These are phyloP conservation scores for Oscheius onirici DNA, from an alignment of 2,888 invertebrate genomes.

Conservation along the genomic window DNA sequence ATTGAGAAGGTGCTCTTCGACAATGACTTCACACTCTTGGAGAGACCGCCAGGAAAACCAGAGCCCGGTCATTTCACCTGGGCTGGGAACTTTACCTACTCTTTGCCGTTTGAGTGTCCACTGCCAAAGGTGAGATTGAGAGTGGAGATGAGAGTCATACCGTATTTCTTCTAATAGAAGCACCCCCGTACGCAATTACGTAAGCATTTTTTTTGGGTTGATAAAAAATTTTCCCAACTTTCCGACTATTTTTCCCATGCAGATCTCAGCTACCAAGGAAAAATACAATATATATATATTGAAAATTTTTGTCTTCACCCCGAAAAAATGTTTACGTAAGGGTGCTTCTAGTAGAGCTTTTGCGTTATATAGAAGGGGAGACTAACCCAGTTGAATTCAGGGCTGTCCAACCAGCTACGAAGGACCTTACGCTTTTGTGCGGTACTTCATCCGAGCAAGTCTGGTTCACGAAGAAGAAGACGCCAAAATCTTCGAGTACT, in stretches of 20 bases:
- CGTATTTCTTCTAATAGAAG: too few relatives aligned
- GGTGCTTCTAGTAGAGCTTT: too few relatives aligned
- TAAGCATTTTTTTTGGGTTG: too few relatives aligned
- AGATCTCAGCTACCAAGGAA: too few relatives aligned
- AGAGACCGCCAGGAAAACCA: slow-evolving; percentile 69
- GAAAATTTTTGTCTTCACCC: too few relatives aligned
- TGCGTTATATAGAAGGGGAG: too few relatives aligned
- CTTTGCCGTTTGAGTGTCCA: slow-evolving; percentile 68
- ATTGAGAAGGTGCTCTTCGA: slow-evolving; percentile 68
- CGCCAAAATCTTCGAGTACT: slow-evolving; percentile 53
- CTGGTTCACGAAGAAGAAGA: slow-evolving; percentile 61
- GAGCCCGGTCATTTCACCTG: slow-evolving; percentile 70
- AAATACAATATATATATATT: too few relatives aligned
- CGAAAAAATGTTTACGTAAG: too few relatives aligned
- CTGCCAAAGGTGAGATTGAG: slow-evolving; percentile 60
- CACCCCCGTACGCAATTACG: too few relatives aligned
- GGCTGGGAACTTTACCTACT: slow-evolving; percentile 64
- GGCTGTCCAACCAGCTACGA: slow-evolving; percentile 69
- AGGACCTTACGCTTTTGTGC: slow-evolving; percentile 66
- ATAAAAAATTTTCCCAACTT: too few relatives aligned
- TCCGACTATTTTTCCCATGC: too few relatives aligned
- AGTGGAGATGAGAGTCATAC: not conserved
- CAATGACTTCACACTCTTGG: slow-evolving; percentile 67
- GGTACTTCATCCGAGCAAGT: slow-evolving; percentile 67
- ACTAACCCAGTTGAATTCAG: too few relatives aligned